Conservation (phyloP, 2,113 vertebrate genomes). For the Pomatostomus ruficeps region DNA sequence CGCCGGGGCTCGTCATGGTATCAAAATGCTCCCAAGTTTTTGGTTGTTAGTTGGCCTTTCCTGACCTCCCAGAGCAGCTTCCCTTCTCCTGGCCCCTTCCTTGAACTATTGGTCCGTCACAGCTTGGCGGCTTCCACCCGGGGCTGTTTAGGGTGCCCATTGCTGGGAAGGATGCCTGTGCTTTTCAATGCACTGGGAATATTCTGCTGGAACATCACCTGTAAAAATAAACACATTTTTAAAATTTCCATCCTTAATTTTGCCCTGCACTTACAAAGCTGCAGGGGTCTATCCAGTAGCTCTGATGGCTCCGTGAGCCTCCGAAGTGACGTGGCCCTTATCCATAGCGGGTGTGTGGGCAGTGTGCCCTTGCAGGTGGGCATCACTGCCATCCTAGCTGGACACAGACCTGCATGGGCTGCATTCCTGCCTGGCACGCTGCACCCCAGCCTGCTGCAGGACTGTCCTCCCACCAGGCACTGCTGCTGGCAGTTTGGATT, state of each 20-base stretch:
- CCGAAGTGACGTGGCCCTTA: fast-evolving
- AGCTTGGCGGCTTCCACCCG: fast-evolving
- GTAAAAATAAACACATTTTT: not conserved
- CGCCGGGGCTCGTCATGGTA: fast-evolving
- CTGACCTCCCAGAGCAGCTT: not conserved
- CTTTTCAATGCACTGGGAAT: not conserved
- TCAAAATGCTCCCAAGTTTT: not conserved
- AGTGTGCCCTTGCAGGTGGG: not conserved
- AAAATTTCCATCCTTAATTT: not conserved
- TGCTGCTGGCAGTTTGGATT: not conserved
- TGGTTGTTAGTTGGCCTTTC: not conserved
- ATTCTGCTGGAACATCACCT: not conserved
- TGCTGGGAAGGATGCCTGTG: not conserved
- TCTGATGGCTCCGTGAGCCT: fast-evolving
- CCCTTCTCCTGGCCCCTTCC: not conserved
- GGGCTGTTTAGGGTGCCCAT: not conserved
- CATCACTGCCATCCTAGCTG: fast-evolving
- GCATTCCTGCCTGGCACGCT: not conserved
- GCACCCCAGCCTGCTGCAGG: not conserved
- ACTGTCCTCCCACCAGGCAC: not conserved
- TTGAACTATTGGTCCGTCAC: not conserved
- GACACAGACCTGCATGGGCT: not conserved
- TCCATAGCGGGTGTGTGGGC: not conserved
- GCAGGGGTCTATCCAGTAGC: not conserved
- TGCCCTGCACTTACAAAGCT: not conserved